phyloP scores from a whole-genome alignment of 1,140 invertebrate genomes.

The Bombus haemorrhoidalis region DNA sequence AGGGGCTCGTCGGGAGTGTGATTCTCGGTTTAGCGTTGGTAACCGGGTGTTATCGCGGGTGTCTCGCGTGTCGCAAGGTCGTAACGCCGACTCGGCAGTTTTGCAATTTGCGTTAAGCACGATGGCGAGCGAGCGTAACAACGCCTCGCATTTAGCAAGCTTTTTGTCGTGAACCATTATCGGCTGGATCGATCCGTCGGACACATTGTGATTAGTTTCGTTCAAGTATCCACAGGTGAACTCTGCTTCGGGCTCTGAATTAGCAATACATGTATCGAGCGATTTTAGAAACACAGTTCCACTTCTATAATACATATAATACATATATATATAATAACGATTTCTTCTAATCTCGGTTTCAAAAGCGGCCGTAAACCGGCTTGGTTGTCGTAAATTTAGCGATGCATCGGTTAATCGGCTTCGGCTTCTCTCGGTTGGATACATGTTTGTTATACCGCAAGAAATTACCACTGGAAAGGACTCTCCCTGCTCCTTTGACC shows the following conservation, averaged over 20 bases:
- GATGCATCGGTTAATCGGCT: background rate
- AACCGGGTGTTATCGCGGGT: slow-evolving; percentile 47
- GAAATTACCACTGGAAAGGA: background rate
- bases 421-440: background rate
- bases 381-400: background rate
- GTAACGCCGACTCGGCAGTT: slow-evolving; percentile 52
- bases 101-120: slow-evolving; percentile 64
- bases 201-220: slow-evolving; percentile 3
- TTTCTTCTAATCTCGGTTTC: background rate
- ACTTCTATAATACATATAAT: background rate
- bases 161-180: slow-evolving; percentile 59
- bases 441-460: background rate
- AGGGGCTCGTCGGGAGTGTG: no score
- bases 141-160: slow-evolving; percentile 41
- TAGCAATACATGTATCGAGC: background rate
- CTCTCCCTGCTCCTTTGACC: background rate
- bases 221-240: slow-evolving; percentile 51
- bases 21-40: slow-evolving; percentile 20
- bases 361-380: background rate
- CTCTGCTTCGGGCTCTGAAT: background rate
- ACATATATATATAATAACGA: background rate
- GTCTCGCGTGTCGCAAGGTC: slow-evolving; percentile 56
- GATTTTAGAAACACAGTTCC: background rate
- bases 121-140: slow-evolving; percentile 43
- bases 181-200: slow-evolving; percentile 54